A percentile compares a stretch with the other conserved stretches of the same genome.
These are phyloP conservation scores for Esox lucius DNA, from an alignment of 2,797 vertebrate species.

Conservation along the genomic window DNA sequence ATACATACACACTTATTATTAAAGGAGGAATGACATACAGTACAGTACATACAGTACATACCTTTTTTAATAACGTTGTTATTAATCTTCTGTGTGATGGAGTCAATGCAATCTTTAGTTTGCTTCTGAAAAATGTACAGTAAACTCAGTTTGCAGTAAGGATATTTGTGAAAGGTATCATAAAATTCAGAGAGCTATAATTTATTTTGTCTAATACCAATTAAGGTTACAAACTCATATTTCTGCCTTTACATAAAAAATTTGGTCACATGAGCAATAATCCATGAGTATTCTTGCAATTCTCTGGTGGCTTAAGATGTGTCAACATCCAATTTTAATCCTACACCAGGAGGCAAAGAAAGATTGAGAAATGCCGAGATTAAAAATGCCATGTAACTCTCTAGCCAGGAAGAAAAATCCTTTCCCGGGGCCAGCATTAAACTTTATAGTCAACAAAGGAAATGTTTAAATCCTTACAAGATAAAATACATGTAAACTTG, in stretches of 20 bases:
- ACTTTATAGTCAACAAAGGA: neutral
- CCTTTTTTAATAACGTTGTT: conserved; percentile 8
- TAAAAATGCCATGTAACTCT: conserved; percentile 9
- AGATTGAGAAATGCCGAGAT: conserved; percentile 26
- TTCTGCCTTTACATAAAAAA: conserved; percentile 45
- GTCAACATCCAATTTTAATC: conserved; percentile 18
- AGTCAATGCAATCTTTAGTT: conserved; percentile 12
- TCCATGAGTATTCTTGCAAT: conserved; percentile 45
- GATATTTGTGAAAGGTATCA: neutral
- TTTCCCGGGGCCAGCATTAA: neutral
- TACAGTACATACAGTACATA: too few species aligned
- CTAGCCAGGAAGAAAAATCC: neutral
- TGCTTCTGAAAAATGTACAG: neutral
- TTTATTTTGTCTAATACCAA: conserved; percentile 38
- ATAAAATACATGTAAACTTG: neutral
- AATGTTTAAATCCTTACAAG: neutral
- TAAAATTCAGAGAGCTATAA: neutral
- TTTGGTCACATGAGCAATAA: conserved; percentile 59
- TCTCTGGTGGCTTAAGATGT: conserved; percentile 22
- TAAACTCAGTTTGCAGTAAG: neutral
- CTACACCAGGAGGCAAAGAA: conserved; percentile 16
- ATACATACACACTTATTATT: too few species aligned
- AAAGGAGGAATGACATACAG: too few species aligned
- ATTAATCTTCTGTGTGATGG: neutral
- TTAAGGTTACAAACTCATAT: conserved; percentile 41